These are phyloP conservation scores for Aphidius ervi DNA, from an alignment of 1,140 invertebrate genomes.

Conservation along the genomic window DNA sequence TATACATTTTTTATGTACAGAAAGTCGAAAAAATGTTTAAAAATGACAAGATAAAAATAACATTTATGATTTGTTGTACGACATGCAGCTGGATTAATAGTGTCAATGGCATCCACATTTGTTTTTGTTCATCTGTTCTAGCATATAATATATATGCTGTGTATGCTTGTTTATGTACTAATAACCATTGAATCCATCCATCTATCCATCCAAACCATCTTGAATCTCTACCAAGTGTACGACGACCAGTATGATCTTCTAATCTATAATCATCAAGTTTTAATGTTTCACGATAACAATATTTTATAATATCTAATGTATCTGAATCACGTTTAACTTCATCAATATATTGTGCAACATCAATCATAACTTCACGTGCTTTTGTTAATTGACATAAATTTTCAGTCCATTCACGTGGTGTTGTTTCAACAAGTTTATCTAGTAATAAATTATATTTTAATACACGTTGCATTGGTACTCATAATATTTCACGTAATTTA, in stretches of 20 bases:
- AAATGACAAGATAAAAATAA: slow-evolving; percentile 25
- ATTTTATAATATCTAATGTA: slow-evolving; percentile 86
- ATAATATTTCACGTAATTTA: slow-evolving; percentile 88
- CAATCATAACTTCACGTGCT: slow-evolving; percentile 93
- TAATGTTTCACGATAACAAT: slow-evolving; percentile 84
- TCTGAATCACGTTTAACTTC: slow-evolving; percentile 97
- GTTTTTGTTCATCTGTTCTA: slow-evolving; percentile 80
- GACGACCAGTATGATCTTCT: slow-evolving; percentile 68
- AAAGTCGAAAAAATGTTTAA: slow-evolving; percentile 67
- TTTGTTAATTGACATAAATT: slow-evolving; percentile 78
- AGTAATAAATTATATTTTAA: slow-evolving; percentile 94
- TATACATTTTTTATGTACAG: slow-evolving; percentile 76
- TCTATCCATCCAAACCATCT: slow-evolving; percentile 79
- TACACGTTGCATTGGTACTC: slow-evolving; percentile 96
- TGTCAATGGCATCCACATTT: slow-evolving; percentile 93
- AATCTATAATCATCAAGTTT: slow-evolving; percentile 81
- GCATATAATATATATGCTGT: slow-evolving; percentile 87
- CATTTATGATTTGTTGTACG: slow-evolving; percentile 73
- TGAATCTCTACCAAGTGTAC: slow-evolving; percentile 62
- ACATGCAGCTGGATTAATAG: slow-evolving; percentile 76
- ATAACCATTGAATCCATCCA: slow-evolving; percentile 75
- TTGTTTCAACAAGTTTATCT: slow-evolving; percentile 89
- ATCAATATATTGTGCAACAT: slow-evolving; percentile 95
- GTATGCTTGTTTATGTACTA: slow-evolving; percentile 77
- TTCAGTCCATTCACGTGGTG: slow-evolving; percentile 73